Evolutionary conservation across 2,888 invertebrate species (phyloP), one percentile per base, ranked within the genome.

Genomic region (Scaptomyza parva): DNA sequence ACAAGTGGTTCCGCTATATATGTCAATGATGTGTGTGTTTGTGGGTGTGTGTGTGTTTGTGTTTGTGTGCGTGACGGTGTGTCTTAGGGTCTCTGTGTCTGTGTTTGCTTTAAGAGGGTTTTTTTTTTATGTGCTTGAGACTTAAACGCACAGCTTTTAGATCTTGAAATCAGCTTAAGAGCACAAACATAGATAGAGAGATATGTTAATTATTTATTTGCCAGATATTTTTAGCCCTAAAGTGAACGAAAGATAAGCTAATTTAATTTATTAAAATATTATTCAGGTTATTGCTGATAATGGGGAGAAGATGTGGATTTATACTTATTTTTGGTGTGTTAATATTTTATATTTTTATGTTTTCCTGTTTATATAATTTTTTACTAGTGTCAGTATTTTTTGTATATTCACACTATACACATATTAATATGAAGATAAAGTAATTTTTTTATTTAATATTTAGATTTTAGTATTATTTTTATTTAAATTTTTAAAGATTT

Each of bases 1-100:
- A 61, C 53, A 68, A 70, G 72, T 69, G 65, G 50, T 70, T 54
- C 35, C 43, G 47, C 48, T 58, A 44, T 67, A 61, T 66, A 18
- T 40, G 45, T 58, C 63, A 63, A 50, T 51, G 43, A 24, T 40
- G 63, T 58, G n/a, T 40, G 60, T 20, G 28, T n/a, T 33, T 24
- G 30, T 12, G 47, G 8, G 45, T 30, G 30, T 12, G 62, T 57
- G 22, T 43, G 53, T 33, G 18, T 3, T 14, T 11, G 8, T 24
- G 37, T 37, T 14, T 37, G 45, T 45, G 41, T 18, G 62, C 8
- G 14, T 5, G 24, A n/a, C 2, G 14, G 17, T 18, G 14, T 28
- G n/a, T n/a, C n/a, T n/a, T n/a, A n/a, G n/a, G n/a, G n/a, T n/a
- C n/a, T n/a, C n/a, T 8, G 14, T 5, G 24, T 22, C 2, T 24